phyloP scores from a whole-genome alignment of 2,797 vertebrate species.

The Manis pentadactyla region DNA sequence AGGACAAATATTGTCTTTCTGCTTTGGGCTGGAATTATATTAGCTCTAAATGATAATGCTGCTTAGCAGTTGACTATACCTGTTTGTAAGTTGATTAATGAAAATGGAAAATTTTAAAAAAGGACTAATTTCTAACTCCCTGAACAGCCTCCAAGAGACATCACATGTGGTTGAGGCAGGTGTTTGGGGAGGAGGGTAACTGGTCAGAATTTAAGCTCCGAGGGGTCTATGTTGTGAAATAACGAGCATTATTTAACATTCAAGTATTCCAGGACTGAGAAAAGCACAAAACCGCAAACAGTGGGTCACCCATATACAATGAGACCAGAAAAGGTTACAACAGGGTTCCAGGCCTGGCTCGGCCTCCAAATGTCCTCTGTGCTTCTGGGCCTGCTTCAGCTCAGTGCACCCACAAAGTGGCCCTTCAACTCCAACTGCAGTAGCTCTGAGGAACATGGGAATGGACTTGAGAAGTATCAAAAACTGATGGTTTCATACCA shows the following conservation, averaged over 20 bases:
- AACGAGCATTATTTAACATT: not conserved
- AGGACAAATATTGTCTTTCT: not conserved
- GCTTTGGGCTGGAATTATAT: not conserved
- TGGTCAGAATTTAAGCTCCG: not conserved
- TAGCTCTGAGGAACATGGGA: not conserved
- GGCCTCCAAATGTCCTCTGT: fast-evolving
- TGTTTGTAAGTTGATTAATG: not conserved
- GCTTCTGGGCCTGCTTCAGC: not conserved
- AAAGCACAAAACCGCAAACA: not conserved
- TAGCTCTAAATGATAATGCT: not conserved
- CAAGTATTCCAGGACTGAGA: not conserved
- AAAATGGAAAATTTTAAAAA: not conserved
- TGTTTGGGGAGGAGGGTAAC: not conserved
- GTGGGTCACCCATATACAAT: not conserved
- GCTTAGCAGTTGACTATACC: not conserved
- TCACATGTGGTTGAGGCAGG: not conserved
- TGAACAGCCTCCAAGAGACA: not conserved
- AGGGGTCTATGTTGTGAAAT: not conserved
- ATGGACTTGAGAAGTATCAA: not conserved
- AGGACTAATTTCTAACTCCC: not conserved
- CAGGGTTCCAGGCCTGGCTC: too few species aligned
- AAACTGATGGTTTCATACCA: not conserved
- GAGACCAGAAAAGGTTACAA: not conserved
- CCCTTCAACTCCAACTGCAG: too few species aligned
- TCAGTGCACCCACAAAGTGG: not conserved